These are phyloP conservation scores for Drosophila jambulina DNA, from an alignment of 1,140 invertebrate genomes.

Conservation along the genomic window DNA sequence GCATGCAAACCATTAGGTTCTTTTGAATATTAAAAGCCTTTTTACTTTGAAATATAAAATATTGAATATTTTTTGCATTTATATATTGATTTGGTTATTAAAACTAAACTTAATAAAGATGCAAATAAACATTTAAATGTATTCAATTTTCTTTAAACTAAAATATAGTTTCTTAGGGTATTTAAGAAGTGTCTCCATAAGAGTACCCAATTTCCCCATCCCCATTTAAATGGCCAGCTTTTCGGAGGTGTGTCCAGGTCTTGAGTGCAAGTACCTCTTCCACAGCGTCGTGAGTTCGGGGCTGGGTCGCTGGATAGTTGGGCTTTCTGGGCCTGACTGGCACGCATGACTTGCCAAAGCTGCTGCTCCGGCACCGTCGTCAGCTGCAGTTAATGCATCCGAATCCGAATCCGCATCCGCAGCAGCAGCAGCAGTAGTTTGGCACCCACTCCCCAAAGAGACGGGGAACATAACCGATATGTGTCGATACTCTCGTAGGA, in stretches of 20 bases:
- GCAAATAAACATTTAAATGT: too few relatives aligned
- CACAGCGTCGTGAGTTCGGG: slow-evolving; percentile 9
- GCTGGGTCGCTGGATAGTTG: slow-evolving; percentile 15
- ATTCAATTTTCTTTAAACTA: too few relatives aligned
- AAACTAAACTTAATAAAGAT: too few relatives aligned
- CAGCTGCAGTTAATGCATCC: slow-evolving; percentile 48
- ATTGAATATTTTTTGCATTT: not conserved
- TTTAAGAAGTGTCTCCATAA: not conserved
- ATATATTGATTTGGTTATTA: not conserved
- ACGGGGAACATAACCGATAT: slow-evolving; percentile 51
- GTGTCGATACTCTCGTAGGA: slow-evolving; percentile 75
- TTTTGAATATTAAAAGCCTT: not conserved
- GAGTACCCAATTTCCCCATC: not conserved
- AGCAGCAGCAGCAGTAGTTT: slow-evolving; percentile 11
- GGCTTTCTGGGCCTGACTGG: slow-evolving; percentile 24
- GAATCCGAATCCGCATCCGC: slow-evolving; percentile 9
- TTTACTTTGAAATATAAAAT: not conserved
- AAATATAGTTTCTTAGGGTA: not conserved
- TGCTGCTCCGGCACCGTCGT: slow-evolving; percentile 30
- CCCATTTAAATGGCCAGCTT: slow-evolving; percentile 1
- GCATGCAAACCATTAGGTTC: not conserved
- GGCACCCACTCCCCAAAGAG: slow-evolving; percentile 40
- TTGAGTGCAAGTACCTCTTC: slow-evolving; percentile 39
- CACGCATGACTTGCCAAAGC: slow-evolving; percentile 74
- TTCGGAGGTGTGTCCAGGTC: slow-evolving; percentile 60